Base-by-base conservation (phyloP, 2,888 invertebrate species). In the Lobophora halterata region DNA sequence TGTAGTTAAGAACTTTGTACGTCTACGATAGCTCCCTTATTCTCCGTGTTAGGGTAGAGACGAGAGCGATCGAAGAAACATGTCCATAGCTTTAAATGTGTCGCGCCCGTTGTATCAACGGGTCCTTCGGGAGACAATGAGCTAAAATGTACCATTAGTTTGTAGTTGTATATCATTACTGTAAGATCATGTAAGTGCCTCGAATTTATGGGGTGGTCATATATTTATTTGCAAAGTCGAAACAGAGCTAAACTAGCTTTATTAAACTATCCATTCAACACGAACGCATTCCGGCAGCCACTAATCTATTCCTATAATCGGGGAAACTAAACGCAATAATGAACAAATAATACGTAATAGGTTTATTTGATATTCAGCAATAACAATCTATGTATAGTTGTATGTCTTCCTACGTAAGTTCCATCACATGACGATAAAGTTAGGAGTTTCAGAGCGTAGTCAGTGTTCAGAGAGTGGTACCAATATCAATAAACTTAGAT, bases 31-130 rank as follows among this genome's bases (percentile, higher is more conserved):
- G 74, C 75, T 79, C 78, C 78, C 71, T 79, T 80, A 72, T 68
- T 82, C 75, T 83, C 80, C 80, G 71, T 79, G 80, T 81, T 85
- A 83, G 82, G 79, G 69, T 85, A 25, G 30, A n/a, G 17, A 17
- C 3, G 27, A 83, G 78, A 76, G 73, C 65, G 61, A 67, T 75
- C 83, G 80, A 80, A 82, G 79, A 82, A 79, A 82, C 78, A 81
- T 83, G 86, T 86, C 86, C 85, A 87, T 87, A 87, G 87, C 86
- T 86, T 87, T 86, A 86, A 85, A 76, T 74, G 80, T 81, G 78
- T 79, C 81, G 73, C 76, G 63, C 69, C 82, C 81, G 86, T 85
- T 82, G 86, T 83, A 85, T 85, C 83, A 83, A 83, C 77, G 85
- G 83, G 78, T 72, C 79, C 74, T 64, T 65, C 72, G 71, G 77